A percentile compares a stretch with the other conserved stretches of the same genome.
Conservation (phyloP, 2,797 vertebrate species). For the Ambastaia sidthimunki region DNA sequence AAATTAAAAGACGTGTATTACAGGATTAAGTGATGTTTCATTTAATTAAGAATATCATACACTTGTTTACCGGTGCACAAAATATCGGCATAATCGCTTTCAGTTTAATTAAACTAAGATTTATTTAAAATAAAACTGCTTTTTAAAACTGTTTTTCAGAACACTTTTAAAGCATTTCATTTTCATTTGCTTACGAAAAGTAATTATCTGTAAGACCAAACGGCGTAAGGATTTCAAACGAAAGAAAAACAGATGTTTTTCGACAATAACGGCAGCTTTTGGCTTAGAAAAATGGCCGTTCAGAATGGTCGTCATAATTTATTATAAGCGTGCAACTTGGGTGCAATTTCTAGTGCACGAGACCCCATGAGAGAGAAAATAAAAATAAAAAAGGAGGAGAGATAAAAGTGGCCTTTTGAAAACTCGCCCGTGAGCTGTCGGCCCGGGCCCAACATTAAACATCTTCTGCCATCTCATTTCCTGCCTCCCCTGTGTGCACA, state of each 20-base stretch:
- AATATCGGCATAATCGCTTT: neutral
- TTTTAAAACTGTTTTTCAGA: neutral
- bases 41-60: neutral
- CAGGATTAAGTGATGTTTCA: neutral
- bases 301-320: neutral
- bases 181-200: neutral
- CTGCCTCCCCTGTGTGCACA: constrained; percentile 55
- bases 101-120: neutral
- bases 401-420: constrained; percentile 35
- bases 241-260: neutral
- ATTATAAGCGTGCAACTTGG: neutral
- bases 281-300: neutral
- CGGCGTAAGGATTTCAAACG: neutral
- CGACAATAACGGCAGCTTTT: neutral
- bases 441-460: constrained; percentile 33
- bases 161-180: neutral
- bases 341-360: neutral
- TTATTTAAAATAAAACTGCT: neutral
- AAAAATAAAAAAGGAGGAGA: neutral
- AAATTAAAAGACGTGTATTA: neutral
- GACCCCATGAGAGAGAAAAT: constrained; percentile 6
- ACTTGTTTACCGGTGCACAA: neutral
- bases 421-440: constrained; percentile 12
- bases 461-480: constrained; percentile 44
- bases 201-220: neutral